Percentiles rank a stretch among this genome's conserved stretches.
These are phyloP conservation scores for Chironomus tepperi DNA, from an alignment of 1,140 invertebrate species.

Conservation along the genomic window DNA sequence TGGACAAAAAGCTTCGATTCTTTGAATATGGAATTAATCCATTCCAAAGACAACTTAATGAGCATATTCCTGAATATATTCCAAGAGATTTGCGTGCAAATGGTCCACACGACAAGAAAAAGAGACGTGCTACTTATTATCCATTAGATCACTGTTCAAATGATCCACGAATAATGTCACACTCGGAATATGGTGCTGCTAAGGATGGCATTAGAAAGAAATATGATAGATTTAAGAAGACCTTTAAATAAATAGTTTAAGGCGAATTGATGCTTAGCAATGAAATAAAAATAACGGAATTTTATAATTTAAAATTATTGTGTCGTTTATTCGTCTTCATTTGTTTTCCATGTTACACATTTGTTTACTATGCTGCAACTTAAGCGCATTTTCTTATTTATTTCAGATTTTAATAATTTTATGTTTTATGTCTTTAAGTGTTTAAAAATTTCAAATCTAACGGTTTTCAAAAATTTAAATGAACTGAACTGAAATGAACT, in stretches of 20 bases:
- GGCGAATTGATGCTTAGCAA: background rate
- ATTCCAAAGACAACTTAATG: conserved; percentile 49
- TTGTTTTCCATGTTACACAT: background rate
- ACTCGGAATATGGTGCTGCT: conserved; percentile 20
- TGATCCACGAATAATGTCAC: conserved; percentile 26
- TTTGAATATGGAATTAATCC: conserved; percentile 55
- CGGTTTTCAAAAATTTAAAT: too few species aligned
- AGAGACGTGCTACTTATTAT: conserved; percentile 52
- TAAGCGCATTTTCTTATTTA: too few species aligned
- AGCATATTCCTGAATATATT: conserved; percentile 56
- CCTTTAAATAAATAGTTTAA: background rate
- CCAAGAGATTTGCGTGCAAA: conserved; percentile 50
- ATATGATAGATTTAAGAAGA: background rate
- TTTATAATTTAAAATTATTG: background rate
- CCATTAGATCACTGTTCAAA: conserved; percentile 37
- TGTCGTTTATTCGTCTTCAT: background rate
- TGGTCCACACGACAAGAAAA: conserved; percentile 46
- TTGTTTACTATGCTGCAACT: background rate
- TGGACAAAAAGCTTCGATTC: conserved; percentile 55
- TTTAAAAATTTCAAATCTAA: too few species aligned
- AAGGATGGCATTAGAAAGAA: conserved; percentile 1
- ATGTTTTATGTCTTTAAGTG: too few species aligned
- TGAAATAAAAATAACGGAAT: background rate
- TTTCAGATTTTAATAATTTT: too few species aligned
- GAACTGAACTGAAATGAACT: too few species aligned